Evolutionary conservation across 2,888 invertebrate genomes (phyloP).

Genomic region (Rosalia funebris): DNA sequence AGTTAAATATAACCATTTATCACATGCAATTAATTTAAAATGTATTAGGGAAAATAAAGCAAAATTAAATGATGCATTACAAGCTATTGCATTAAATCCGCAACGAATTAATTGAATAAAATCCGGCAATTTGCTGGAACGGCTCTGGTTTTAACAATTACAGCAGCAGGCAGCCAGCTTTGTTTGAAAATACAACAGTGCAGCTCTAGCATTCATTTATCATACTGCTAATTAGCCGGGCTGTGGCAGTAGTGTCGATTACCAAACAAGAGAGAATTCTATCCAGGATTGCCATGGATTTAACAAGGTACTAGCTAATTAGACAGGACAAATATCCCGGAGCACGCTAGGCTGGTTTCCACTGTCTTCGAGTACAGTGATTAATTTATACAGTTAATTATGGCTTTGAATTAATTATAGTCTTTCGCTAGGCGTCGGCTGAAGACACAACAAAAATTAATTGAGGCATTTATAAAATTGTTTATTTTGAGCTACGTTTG

Average conservation of each 20-base stretch:
- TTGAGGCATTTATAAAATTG: conserved; percentile 27
- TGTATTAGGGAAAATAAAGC: conserved; percentile 43
- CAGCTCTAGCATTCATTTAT: conserved; percentile 40
- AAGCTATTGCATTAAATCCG: conserved; percentile 42
- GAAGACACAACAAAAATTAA: conserved; percentile 31
- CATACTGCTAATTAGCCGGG: conserved; percentile 44
- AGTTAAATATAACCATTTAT: conserved; percentile 37
- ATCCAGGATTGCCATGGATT: conserved; percentile 36
- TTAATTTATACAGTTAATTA: conserved; percentile 41
- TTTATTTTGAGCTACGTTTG: conserved; percentile 13
- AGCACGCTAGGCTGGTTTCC: conserved; percentile 35
- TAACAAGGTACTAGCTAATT: conserved; percentile 43
- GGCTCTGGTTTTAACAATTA: conserved; percentile 46
- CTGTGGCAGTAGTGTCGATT: conserved; percentile 43
- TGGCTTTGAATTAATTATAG: conserved; percentile 35
- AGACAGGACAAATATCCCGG: conserved; percentile 39
- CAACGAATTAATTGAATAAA: conserved; percentile 48
- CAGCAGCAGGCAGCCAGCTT: conserved; percentile 35
- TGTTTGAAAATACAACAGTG: conserved; percentile 42
- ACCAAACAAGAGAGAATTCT: conserved; percentile 39
- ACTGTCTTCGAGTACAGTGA: conserved; percentile 36
- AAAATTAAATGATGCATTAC: conserved; percentile 44
- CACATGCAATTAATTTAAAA: conserved; percentile 39
- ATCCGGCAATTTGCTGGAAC: conserved; percentile 47
- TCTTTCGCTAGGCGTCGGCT: conserved; percentile 26